Evolutionary conservation across 2,113 vertebrate species (phyloP), one percentile per base, ranked within the genome.

Genomic region (Nothobranchius furzeri): DNA sequence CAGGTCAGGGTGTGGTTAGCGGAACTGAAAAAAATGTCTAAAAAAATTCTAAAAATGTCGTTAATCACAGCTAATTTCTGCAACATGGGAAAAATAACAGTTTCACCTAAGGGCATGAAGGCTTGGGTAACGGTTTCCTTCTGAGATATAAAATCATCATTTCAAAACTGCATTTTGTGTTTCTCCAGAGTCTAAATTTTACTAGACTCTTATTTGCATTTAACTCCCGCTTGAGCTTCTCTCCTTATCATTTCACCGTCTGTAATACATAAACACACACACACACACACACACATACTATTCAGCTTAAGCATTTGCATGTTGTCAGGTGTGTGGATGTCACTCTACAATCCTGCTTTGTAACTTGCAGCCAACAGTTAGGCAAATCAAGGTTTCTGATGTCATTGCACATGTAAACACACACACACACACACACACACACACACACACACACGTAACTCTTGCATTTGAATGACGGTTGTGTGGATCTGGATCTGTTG

Each of bases 261-360:
- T 64, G 15, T 47, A 58, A 49, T n/a, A 68, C 64, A 64, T 54
- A 64, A 42, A 58, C 42, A 68, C 52, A 62, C 70, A 75, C 51
- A 74, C n/a, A 46, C 48, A 72, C 30, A 58, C 40, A 68, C 51
- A 62, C 70, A 75, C 51, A 74, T 14, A 46, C 70, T 25, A 9
- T 64, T 30, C 50, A 58, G 46, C 64, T 52, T 52, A 15, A 4
- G 40, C 55, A 90, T 90, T 90, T 90, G 88, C 85, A 90, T 90
- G 66, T 47, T 17, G 14, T 70, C 54, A 51, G 64, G 54, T 67
- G 9, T 1, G 64, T 75, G 53, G 63, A 50, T 63, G 65, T 55
- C 54, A 60, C 63, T 52, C 51, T 24, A 90, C 82, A 86, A 82
- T 79, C 78, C 72, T 12, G 64, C 83, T 84, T 85, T 87, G 80